phyloP scores from a whole-genome alignment of 2,797 vertebrate genomes.

The Falco biarmicus region DNA sequence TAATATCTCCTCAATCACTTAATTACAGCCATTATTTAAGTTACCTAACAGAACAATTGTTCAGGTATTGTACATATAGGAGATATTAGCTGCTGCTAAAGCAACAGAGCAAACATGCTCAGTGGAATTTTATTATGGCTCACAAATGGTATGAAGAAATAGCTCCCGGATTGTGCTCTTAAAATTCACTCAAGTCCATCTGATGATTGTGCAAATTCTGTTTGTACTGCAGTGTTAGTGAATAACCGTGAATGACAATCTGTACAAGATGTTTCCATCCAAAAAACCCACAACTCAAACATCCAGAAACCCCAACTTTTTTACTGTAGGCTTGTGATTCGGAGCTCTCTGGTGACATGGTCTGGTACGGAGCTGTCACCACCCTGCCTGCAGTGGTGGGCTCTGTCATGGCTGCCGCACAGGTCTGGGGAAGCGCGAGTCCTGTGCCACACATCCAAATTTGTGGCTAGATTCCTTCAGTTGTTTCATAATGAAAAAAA shows the following conservation, averaged over 20 bases:
- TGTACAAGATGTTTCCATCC: neutral
- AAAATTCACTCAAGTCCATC: neutral
- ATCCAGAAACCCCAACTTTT: neutral
- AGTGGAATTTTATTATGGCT: neutral
- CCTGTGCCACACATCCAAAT: neutral
- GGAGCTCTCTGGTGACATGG: neutral
- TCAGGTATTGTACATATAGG: neutral
- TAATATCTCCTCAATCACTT: neutral
- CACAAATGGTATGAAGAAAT: neutral
- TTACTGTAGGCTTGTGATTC: neutral
- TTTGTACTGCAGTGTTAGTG: neutral
- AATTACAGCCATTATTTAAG: neutral
- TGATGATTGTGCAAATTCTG: neutral
- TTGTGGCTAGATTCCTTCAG: neutral
- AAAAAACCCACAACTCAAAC: neutral
- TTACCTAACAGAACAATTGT: neutral
- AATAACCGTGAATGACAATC: neutral
- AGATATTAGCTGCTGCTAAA: neutral
- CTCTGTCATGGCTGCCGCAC: neutral
- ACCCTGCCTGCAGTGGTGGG: neutral
- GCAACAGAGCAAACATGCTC: neutral
- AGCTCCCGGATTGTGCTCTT: rapidly evolving
- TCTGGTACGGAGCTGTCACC: rapidly evolving
- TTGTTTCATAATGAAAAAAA: neutral
- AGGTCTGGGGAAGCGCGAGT: rapidly evolving